Evolutionary conservation across 2,888 invertebrate species (phyloP).

Genomic region (Drosophila helvetica): DNA sequence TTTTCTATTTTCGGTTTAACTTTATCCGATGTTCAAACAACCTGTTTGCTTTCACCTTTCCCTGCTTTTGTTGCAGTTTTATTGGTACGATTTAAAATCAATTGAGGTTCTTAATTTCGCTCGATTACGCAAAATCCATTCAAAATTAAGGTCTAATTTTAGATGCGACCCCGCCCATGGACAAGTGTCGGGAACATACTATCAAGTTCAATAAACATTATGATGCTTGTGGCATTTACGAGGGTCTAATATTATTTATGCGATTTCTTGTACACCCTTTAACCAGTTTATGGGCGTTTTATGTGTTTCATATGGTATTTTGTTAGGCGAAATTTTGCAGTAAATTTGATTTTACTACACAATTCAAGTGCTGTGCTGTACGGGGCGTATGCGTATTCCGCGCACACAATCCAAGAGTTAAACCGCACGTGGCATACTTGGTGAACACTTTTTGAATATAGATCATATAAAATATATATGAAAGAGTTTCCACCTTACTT

Average conservation of each 20-base stretch:
- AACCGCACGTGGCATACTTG: too few species aligned
- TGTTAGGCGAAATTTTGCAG: background rate
- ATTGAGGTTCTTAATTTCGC: constrained; percentile 31
- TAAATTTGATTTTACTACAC: too few species aligned
- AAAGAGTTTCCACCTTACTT: too few species aligned
- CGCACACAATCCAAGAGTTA: too few species aligned
- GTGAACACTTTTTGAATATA: too few species aligned
- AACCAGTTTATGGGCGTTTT: too few species aligned
- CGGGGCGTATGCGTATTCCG: too few species aligned
- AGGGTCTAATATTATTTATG: constrained; percentile 27
- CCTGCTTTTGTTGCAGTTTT: constrained; percentile 44
- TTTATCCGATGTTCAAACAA: constrained; percentile 47
- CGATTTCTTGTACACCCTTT: too few species aligned
- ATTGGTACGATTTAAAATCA: constrained; percentile 48
- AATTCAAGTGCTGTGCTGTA: too few species aligned
- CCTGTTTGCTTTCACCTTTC: constrained; percentile 53
- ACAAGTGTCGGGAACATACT: background rate
- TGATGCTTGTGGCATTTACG: constrained; percentile 25
- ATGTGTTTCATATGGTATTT: background rate
- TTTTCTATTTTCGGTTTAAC: too few species aligned
- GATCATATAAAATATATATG: too few species aligned
- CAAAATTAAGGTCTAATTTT: constrained; percentile 9
- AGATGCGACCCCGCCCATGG: background rate
- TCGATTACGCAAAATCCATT: too few species aligned
- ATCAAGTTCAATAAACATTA: constrained; percentile 24